phyloP scores from a whole-genome alignment of 1,140 invertebrate genomes.

The Drosophila pruinosa region DNA sequence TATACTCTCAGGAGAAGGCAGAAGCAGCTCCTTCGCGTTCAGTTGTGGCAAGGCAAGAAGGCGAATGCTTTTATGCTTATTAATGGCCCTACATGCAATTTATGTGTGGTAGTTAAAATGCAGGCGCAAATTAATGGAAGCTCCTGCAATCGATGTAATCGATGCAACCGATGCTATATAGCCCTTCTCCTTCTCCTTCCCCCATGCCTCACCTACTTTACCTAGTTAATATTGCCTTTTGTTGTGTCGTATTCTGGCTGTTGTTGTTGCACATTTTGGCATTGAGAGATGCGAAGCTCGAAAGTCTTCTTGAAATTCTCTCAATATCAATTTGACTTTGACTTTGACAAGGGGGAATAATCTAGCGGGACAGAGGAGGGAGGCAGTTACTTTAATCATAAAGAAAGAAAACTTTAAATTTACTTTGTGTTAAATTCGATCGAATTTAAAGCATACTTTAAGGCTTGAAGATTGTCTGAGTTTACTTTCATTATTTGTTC shows the following conservation, averaged over 20 bases:
- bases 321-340: not conserved
- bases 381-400: no score
- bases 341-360: no score
- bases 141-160: not conserved
- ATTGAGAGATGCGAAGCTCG: conserved; percentile 6
- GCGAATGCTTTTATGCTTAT: conserved; percentile 72
- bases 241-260: not conserved
- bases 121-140: conserved; percentile 58
- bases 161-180: conserved; percentile 1
- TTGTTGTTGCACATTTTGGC: conserved; percentile 5
- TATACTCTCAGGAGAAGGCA: not conserved
- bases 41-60: not conserved
- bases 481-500: no score
- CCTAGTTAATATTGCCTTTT: conserved; percentile 3
- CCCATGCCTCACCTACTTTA: not conserved
- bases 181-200: no score
- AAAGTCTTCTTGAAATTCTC: not conserved
- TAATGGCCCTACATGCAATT: conserved; percentile 73
- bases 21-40: not conserved
- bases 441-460: no score
- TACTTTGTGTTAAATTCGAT: no score
- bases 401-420: no score
- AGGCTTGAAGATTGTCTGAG: no score
- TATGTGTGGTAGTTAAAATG: conserved; percentile 66
- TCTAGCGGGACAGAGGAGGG: no score